Conservation (phyloP, 2,888 invertebrate genomes). For the Eurois occulta region DNA sequence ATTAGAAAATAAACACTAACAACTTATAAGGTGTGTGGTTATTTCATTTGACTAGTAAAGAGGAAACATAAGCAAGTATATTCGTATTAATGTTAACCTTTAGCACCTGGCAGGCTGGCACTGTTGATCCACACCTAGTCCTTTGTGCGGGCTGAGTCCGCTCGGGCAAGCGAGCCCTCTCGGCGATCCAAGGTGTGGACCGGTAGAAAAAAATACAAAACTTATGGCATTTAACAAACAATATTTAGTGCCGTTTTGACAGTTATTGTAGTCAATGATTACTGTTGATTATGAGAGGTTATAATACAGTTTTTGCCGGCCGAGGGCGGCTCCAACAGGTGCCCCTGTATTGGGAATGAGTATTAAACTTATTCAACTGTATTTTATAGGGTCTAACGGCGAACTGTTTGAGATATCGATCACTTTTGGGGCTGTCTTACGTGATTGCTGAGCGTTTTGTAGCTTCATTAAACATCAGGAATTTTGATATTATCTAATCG, state of each 20-base stretch:
- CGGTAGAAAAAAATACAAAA: slow-evolving; percentile 87
- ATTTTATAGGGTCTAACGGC: slow-evolving; percentile 68
- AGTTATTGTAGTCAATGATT: slow-evolving; percentile 89
- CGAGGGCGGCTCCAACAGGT: slow-evolving; percentile 82
- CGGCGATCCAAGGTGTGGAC: slow-evolving; percentile 83
- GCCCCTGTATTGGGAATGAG: slow-evolving; percentile 66
- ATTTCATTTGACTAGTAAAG: slow-evolving; percentile 76
- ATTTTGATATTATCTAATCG: not conserved
- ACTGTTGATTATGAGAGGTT: slow-evolving; percentile 84
- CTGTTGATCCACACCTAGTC: slow-evolving; percentile 76
- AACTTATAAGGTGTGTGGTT: slow-evolving; percentile 58
- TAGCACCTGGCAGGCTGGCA: slow-evolving; percentile 79
- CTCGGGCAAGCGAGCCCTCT: slow-evolving; percentile 9
- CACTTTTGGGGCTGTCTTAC: slow-evolving; percentile 34
- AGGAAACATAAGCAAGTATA: slow-evolving; percentile 63
- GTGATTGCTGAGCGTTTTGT: slow-evolving; percentile 37
- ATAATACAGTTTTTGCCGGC: slow-evolving; percentile 82
- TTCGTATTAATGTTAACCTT: slow-evolving; percentile 79
- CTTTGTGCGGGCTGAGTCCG: slow-evolving; percentile 75
- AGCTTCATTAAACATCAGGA: slow-evolving; percentile 11
- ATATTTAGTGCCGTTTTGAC: slow-evolving; percentile 90
- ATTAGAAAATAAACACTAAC: slow-evolving; percentile 36
- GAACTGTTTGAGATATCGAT: slow-evolving; percentile 53
- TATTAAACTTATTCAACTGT: slow-evolving; percentile 64
- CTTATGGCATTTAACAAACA: slow-evolving; percentile 88